phyloP scores from a whole-genome alignment of 2,888 invertebrate genomes.

The Seira sanloemensis region DNA sequence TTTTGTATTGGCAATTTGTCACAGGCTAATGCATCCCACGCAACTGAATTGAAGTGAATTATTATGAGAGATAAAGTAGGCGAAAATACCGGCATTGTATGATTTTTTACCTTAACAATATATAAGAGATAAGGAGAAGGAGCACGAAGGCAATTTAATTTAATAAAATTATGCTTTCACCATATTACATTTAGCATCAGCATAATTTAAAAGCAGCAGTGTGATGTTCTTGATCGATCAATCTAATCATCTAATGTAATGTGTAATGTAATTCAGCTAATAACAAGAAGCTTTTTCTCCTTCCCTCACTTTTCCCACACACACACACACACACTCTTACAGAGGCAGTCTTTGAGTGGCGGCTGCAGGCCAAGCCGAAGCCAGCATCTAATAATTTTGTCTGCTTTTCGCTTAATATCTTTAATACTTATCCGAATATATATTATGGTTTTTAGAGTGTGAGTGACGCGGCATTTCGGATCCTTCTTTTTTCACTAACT shows the following conservation, averaged over 20 bases:
- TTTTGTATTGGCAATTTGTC: too few relatives aligned
- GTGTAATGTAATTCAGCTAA: conserved; percentile 67
- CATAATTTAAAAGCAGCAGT: conserved; percentile 5
- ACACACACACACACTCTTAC: conserved; percentile 3
- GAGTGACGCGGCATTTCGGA: conserved; percentile 63
- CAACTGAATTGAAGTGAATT: too few relatives aligned
- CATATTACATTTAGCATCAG: conserved; percentile 1
- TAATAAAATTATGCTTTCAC: conserved; percentile 17
- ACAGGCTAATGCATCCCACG: too few relatives aligned
- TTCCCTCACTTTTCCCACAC: conserved; percentile 12
- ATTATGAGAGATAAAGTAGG: too few relatives aligned
- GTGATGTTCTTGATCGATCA: conserved; percentile 59
- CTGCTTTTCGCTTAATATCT: conserved; percentile 61
- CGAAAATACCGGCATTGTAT: too few relatives aligned
- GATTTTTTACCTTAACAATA: too few relatives aligned
- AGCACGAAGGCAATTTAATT: background rate
- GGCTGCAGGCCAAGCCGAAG: conserved; percentile 33
- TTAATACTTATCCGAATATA: conserved; percentile 54
- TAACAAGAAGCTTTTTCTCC: conserved; percentile 46
- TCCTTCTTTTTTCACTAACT: conserved; percentile 25
- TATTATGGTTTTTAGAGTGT: conserved; percentile 56
- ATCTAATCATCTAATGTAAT: conserved; percentile 67
- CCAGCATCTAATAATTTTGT: conserved; percentile 55
- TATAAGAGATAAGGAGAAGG: too few relatives aligned
- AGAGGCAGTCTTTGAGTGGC: conserved; percentile 39